phyloP scores from a whole-genome alignment of 2,888 invertebrate genomes.

The Blomia tropicalis region DNA sequence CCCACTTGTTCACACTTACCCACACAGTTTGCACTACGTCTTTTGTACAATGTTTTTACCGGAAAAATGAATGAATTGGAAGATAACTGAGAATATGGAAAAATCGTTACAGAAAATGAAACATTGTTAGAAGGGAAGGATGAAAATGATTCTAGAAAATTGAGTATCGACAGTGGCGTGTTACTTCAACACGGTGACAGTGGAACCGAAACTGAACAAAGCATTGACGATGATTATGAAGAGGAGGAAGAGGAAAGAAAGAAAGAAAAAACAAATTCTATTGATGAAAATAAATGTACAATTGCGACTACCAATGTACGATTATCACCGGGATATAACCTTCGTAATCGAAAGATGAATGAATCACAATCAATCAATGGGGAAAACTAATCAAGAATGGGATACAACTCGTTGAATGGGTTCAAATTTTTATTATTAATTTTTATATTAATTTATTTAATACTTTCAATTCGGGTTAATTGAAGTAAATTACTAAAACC shows the following conservation, averaged over 20 bases:
- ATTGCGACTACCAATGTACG: no score
- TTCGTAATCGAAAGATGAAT: no score
- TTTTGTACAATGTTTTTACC: slow-evolving; percentile 34
- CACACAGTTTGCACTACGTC: slow-evolving; percentile 34
- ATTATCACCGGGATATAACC: no score
- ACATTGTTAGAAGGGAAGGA: not conserved
- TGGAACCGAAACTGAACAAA: no score
- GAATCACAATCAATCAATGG: no score
- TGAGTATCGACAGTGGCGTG: slow-evolving; percentile 7
- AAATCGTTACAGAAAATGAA: not conserved
- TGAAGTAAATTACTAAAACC: no score
- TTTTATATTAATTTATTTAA: no score
- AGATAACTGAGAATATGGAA: slow-evolving; percentile 33
- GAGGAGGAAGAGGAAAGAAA: not conserved
- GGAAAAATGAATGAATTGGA: slow-evolving; percentile 35
- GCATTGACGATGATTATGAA: not conserved
- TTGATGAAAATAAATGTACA: no score
- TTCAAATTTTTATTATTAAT: no score
- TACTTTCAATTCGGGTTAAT: no score
- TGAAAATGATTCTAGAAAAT: not conserved
- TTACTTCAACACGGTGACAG: not conserved
- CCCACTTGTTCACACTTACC: not conserved
- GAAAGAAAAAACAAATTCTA: not conserved
- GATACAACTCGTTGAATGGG: no score
- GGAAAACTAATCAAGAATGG: no score